Base-by-base conservation (phyloP, 2,888 invertebrate species). In the Saturnia japonica region DNA sequence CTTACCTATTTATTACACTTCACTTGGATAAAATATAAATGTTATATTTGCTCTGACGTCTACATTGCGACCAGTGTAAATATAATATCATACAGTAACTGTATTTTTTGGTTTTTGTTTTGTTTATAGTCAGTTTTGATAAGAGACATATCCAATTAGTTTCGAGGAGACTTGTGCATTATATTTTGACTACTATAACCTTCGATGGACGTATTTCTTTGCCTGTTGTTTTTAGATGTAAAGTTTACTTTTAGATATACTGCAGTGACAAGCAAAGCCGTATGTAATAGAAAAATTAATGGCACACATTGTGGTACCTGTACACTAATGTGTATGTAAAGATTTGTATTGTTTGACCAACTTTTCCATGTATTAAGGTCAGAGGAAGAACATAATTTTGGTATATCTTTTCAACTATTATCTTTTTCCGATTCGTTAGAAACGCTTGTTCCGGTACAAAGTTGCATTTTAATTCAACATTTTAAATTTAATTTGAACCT, bases 371-470 rank as follows among this genome's bases (percentile, higher is more conserved):
- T 77, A 75, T 79, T 81, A 85, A 93, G 93, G 93, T 76, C 91
- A 83, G 82, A 91, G 93, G 93, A 93, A 89, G 88, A 84, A 73
- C 80, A 82, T 88, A 84, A 92, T 92, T 90, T 88, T 76, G 82
- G 85, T 87, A 78, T 83, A 88, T 90, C 87, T 86, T 87, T 89
- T 85, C 82, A 86, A 82, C 86, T 80, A 92, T 92, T 93, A 93
- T 89, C 85, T 86, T 84, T 83, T 91, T 89, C 89, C 89, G 91
- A 91, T 93, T 88, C 82, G 85, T 82, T 88, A 87, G 88, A 90
- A 91, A 89, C 88, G 86, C 78, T 78, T 45, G 82, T 90, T 90
- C 89, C 88, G 87, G 83, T 82, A 83, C 82, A 83, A 83, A 83
- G 79, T 79, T 14, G 43, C 14, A 54, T 54, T 42, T 25, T 11